phyloP scores from a whole-genome alignment of 2,797 vertebrate genomes.

The Kryptolebias ocellatus region DNA sequence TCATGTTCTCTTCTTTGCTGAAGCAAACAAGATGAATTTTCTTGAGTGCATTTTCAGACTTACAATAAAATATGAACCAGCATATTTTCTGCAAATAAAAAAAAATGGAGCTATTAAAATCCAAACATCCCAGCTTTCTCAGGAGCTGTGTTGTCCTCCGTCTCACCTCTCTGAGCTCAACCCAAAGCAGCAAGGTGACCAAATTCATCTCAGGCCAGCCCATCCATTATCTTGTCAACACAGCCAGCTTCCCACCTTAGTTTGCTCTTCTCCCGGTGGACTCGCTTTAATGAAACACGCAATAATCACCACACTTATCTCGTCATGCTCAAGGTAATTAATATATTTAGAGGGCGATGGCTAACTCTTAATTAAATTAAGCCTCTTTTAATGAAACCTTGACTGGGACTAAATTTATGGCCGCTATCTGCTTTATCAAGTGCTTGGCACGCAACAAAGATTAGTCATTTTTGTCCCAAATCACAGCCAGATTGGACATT shows the following conservation, averaged over 20 bases:
- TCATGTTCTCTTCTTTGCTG: not conserved
- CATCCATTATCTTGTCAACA: constrained; percentile 95
- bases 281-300: constrained; percentile 93
- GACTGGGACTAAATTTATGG: constrained; percentile 94
- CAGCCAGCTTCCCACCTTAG: constrained; percentile 84
- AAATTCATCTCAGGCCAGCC: constrained; percentile 81
- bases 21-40: too few relatives aligned
- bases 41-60: too few relatives aligned
- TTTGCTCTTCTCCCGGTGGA: constrained; percentile 89
- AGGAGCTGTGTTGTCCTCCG: constrained; percentile 67
- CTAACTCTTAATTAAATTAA: constrained; percentile 97
- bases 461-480: constrained; percentile 93
- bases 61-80: too few relatives aligned
- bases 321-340: constrained; percentile 98
- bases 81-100: not conserved
- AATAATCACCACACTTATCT: constrained; percentile 95
- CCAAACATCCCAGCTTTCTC: constrained; percentile 5
- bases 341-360: constrained; percentile 93
- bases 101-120: not conserved
- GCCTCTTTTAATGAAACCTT: constrained; percentile 95
- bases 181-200: constrained; percentile 92
- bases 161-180: constrained; percentile 71
- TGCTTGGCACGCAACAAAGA: constrained; percentile 87
- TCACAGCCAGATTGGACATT: constrained; percentile 88
- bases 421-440: constrained; percentile 96